Conservation (phyloP, 2,797 vertebrate species). For the Scolopax bukidnonensis region DNA sequence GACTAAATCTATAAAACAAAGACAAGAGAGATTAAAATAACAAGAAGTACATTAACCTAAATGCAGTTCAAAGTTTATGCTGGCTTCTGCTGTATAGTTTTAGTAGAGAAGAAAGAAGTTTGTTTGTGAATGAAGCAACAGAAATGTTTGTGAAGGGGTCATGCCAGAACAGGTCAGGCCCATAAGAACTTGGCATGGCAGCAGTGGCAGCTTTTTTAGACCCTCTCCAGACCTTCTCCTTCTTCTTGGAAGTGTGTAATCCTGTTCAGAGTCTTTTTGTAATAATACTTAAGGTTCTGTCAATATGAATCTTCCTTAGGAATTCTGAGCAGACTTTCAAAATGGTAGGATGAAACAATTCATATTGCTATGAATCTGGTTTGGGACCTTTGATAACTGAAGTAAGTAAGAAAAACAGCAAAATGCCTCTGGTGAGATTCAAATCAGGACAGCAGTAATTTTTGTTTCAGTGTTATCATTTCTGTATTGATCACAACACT, state of each 20-base stretch:
- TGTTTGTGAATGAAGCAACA: neutral
- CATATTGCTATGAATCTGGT: neutral
- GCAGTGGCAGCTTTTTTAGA: neutral
- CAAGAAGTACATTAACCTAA: neutral
- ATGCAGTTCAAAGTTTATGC: slow-evolving; percentile 1
- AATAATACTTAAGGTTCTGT: neutral
- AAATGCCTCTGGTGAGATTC: neutral
- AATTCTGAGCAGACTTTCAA: neutral
- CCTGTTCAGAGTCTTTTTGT: neutral
- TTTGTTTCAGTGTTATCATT: neutral
- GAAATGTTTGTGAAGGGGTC: neutral
- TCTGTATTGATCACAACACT: neutral
- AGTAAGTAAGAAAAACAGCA: neutral
- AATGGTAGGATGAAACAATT: neutral
- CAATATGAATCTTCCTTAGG: neutral
- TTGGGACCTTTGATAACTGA: neutral
- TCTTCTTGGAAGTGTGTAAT: neutral
- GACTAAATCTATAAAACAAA: slow-evolving; percentile 39
- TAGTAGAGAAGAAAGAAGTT: neutral
- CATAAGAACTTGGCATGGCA: neutral
- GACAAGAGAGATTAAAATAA: slow-evolving; percentile 38
- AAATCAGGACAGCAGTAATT: neutral
- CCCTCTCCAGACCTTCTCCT: neutral
- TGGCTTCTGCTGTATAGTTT: neutral
- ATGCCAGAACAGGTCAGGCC: neutral